Evolutionary conservation across 2,888 invertebrate species (phyloP).

Genomic region (Nomada goodeniana): DNA sequence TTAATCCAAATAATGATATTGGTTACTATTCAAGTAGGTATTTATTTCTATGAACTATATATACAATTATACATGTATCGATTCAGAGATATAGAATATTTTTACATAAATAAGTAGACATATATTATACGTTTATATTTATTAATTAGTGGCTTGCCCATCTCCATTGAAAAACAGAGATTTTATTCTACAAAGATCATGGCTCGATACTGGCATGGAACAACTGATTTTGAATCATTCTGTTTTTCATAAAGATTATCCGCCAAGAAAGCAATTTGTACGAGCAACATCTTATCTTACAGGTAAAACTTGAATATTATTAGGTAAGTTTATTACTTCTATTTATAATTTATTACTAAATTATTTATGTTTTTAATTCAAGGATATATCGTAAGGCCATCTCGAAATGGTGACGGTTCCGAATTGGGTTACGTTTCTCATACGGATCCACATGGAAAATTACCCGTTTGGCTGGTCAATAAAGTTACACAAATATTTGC

Average conservation of each 20-base stretch:
- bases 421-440: slow-evolving; percentile 95
- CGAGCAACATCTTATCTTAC: slow-evolving; percentile 88
- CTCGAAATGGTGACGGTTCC: slow-evolving; percentile 87
- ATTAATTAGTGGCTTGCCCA: slow-evolving; percentile 91
- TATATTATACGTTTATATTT: slow-evolving; percentile 10
- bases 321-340: slow-evolving; percentile 14
- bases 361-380: slow-evolving; percentile 31
- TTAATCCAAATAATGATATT: slow-evolving; percentile 97
- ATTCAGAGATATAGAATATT: neutral
- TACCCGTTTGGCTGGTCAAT: slow-evolving; percentile 96
- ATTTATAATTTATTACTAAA: neutral
- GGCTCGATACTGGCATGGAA: slow-evolving; percentile 94
- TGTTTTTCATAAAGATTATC: slow-evolving; percentile 93
- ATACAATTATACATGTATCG: slow-evolving; percentile 10
- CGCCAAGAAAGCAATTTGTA: slow-evolving; percentile 93
- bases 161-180: slow-evolving; percentile 95
- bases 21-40: slow-evolving; percentile 95
- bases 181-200: slow-evolving; percentile 96
- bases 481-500: slow-evolving; percentile 94
- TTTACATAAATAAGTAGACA: neutral
- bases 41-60: neutral
- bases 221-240: slow-evolving; percentile 96
- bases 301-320: slow-evolving; percentile 81
- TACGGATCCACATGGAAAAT: slow-evolving; percentile 94
- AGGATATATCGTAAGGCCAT: slow-evolving; percentile 88